These are phyloP conservation scores for Drosophila quasianomalipes DNA, from an alignment of 2,888 invertebrate species.

Conservation along the genomic window DNA sequence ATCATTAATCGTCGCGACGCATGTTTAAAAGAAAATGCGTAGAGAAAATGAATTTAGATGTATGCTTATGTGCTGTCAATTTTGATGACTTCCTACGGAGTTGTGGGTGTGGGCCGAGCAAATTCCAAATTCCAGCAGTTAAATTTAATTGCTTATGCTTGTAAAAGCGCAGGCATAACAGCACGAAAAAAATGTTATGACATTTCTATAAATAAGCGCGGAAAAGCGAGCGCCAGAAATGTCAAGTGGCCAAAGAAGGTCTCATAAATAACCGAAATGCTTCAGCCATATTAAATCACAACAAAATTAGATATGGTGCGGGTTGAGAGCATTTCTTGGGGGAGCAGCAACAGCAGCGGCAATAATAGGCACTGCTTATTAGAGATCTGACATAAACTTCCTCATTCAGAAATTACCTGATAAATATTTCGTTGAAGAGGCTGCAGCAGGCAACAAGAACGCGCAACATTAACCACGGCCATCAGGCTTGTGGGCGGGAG, in stretches of 20 bases:
- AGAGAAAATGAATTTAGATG: slow-evolving; percentile 72
- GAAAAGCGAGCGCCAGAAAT: slow-evolving; percentile 26
- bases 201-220: slow-evolving; percentile 66
- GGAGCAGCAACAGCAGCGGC: slow-evolving; percentile 1
- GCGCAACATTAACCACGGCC: slow-evolving; percentile 25
- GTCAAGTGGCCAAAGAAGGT: slow-evolving; percentile 45
- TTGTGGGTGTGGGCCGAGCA: slow-evolving; percentile 7
- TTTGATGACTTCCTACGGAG: slow-evolving; percentile 55
- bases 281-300: slow-evolving; percentile 58
- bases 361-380: slow-evolving; percentile 40
- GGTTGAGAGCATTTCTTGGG: not conserved
- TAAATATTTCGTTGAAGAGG: slow-evolving; percentile 41
- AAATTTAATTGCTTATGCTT: slow-evolving; percentile 72
- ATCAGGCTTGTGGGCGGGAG: slow-evolving; percentile 10
- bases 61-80: slow-evolving; percentile 62
- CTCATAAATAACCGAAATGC: slow-evolving; percentile 60
- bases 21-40: slow-evolving; percentile 49
- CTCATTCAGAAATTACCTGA: slow-evolving; percentile 67
- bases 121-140: slow-evolving; percentile 65
- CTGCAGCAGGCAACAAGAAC: slow-evolving; percentile 18
- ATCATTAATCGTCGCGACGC: slow-evolving; percentile 67
- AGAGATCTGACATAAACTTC: slow-evolving; percentile 50
- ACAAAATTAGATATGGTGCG: slow-evolving; percentile 6
- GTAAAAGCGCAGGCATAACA: slow-evolving; percentile 40
- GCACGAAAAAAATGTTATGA: slow-evolving; percentile 63